phyloP scores from a whole-genome alignment of 2,113 vertebrate genomes.

The Apteryx mantelli region DNA sequence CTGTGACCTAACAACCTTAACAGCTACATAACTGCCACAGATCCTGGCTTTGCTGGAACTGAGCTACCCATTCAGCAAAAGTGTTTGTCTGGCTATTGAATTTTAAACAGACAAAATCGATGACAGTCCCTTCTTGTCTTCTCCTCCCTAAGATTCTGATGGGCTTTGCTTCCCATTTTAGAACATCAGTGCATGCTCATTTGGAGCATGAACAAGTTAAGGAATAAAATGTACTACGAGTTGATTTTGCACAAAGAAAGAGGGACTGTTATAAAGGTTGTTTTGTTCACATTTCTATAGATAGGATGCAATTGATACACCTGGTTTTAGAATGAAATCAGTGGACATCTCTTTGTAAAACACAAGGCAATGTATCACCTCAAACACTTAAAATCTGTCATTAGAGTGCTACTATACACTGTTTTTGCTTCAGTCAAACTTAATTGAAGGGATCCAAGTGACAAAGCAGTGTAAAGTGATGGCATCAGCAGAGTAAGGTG shows the following conservation, averaged over 20 bases:
- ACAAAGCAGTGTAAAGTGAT: neutral
- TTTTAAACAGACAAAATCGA: slow-evolving; percentile 20
- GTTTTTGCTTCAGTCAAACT: neutral
- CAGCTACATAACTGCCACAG: neutral
- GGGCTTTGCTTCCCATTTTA: neutral
- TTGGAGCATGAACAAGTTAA: neutral
- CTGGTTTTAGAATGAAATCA: slow-evolving; percentile 1
- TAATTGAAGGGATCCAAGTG: neutral
- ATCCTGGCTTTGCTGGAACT: neutral
- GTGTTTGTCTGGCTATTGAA: neutral
- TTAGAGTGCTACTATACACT: neutral
- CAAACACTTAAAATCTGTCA: neutral
- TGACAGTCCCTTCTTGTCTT: neutral
- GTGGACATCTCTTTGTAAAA: neutral
- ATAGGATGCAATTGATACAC: neutral
- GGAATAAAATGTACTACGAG: neutral
- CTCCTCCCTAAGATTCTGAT: neutral
- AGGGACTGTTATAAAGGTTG: neutral
- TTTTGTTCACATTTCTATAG: neutral
- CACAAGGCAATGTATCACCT: neutral
- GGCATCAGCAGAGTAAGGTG: neutral
- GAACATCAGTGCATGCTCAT: neutral
- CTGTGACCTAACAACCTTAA: neutral
- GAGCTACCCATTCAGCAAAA: slow-evolving; percentile 10
- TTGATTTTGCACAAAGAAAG: neutral